Evolutionary conservation across 1,140 invertebrate genomes (phyloP).

Genomic region (Campoletis sonorensis): DNA sequence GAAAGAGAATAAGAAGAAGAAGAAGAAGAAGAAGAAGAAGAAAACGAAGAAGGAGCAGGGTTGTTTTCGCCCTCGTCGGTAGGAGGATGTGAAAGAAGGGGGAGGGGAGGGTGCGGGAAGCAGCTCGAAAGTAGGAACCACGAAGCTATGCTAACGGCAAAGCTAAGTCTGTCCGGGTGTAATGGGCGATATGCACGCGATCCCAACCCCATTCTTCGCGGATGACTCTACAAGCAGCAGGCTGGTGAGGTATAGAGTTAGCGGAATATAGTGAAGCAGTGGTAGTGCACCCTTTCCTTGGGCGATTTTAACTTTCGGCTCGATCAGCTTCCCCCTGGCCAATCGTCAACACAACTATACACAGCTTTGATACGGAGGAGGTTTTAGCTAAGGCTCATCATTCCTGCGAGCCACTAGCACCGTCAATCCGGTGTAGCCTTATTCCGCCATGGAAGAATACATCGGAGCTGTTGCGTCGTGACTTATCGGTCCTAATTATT

Average conservation of each 20-base stretch:
- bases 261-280: not conserved
- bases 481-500: slow-evolving; percentile 76
- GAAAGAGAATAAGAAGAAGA: slow-evolving; percentile 31
- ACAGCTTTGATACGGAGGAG: not conserved
- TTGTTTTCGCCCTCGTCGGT: slow-evolving; percentile 52
- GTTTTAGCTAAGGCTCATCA: slow-evolving; percentile 7
- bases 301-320: slow-evolving; percentile 65
- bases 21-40: slow-evolving; percentile 34
- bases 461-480: slow-evolving; percentile 70
- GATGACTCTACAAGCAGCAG: not conserved
- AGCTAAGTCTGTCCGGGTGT: slow-evolving; percentile 72
- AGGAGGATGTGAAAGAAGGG: slow-evolving; percentile 24
- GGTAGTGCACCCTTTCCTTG: slow-evolving; percentile 47
- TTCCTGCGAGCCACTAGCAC: slow-evolving; percentile 21
- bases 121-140: slow-evolving; percentile 72
- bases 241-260: not conserved
- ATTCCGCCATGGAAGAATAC: slow-evolving; percentile 48
- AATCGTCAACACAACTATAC: slow-evolving; percentile 36
- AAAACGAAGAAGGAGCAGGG: slow-evolving; percentile 42
- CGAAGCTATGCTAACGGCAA: slow-evolving; percentile 63
- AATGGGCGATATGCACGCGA: slow-evolving; percentile 74
- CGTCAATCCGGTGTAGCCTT: slow-evolving; percentile 47
- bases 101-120: not conserved
- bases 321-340: slow-evolving; percentile 27
- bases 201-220: slow-evolving; percentile 58